phyloP scores from a whole-genome alignment of 2,888 invertebrate genomes.

The Zygogramma bicolorata region DNA sequence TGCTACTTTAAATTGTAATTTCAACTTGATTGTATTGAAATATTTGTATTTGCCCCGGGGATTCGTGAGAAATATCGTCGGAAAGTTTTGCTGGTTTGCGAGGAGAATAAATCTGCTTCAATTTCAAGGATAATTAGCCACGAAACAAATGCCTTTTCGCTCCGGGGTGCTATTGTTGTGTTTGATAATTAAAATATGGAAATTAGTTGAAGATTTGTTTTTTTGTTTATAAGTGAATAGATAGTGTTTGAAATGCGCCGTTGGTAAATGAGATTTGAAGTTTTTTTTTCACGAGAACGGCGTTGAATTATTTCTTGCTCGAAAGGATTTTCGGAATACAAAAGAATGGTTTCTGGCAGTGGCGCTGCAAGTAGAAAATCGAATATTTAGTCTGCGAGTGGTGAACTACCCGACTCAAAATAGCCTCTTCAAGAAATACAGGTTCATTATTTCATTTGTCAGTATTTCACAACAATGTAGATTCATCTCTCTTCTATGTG shows the following conservation, averaged over 20 bases:
- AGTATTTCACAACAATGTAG: too few relatives aligned
- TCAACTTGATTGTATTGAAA: constrained; percentile 36
- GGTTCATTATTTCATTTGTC: too few relatives aligned
- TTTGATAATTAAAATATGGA: constrained; percentile 8
- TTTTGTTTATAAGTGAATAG: neutral
- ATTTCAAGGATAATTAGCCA: constrained; percentile 35
- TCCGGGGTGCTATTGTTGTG: neutral
- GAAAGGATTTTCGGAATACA: too few relatives aligned
- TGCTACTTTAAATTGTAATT: constrained; percentile 38
- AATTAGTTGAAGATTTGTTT: constrained; percentile 3
- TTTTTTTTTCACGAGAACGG: neutral
- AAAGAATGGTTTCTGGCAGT: too few relatives aligned
- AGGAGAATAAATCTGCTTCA: constrained; percentile 34
- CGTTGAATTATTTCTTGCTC: neutral
- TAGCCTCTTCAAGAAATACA: too few relatives aligned
- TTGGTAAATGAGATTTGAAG: neutral
- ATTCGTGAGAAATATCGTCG: constrained; percentile 26
- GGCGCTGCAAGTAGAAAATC: too few relatives aligned
- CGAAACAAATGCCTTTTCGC: constrained; percentile 29
- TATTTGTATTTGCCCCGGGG: constrained; percentile 27
- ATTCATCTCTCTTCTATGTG: too few relatives aligned
- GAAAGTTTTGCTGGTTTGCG: constrained; percentile 26
- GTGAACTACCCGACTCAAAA: too few relatives aligned
- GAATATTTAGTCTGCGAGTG: too few relatives aligned
- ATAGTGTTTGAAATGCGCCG: neutral